Evolutionary conservation across 2,113 vertebrate species (phyloP).

Genomic region (mouse (Mus musculus)): DNA sequence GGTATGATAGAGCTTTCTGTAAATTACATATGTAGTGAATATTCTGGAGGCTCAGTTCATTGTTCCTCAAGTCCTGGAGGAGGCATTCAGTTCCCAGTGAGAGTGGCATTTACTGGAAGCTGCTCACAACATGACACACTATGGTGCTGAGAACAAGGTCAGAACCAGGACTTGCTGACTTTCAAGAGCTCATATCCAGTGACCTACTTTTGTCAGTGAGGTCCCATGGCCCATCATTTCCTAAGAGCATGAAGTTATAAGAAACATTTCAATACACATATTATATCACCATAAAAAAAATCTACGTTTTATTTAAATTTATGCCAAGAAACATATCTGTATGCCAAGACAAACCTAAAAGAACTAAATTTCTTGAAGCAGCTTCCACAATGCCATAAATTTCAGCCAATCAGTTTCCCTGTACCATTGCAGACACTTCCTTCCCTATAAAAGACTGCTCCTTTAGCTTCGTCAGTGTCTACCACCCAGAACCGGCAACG

Average conservation of each 20-base stretch:
- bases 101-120: neutral
- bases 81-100: neutral
- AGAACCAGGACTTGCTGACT: neutral
- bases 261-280: neutral
- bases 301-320: neutral
- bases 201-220: neutral
- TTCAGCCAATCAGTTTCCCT: neutral
- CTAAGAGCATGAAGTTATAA: neutral
- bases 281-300: too few relatives aligned
- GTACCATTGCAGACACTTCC: neutral
- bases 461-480: neutral
- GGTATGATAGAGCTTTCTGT: neutral
- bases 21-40: neutral
- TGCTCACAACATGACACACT: neutral
- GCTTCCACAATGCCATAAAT: neutral
- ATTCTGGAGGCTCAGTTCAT: neutral
- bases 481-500: neutral
- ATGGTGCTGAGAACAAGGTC: too few relatives aligned
- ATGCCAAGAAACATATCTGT: neutral
- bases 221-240: neutral
- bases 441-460: neutral
- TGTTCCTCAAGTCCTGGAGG: neutral
- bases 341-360: neutral
- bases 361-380: neutral
- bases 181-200: neutral